Evolutionary conservation across 2,797 vertebrate genomes (phyloP), one percentile per base, ranked within the genome.

Genomic region (Lithobates sylvaticus): DNA sequence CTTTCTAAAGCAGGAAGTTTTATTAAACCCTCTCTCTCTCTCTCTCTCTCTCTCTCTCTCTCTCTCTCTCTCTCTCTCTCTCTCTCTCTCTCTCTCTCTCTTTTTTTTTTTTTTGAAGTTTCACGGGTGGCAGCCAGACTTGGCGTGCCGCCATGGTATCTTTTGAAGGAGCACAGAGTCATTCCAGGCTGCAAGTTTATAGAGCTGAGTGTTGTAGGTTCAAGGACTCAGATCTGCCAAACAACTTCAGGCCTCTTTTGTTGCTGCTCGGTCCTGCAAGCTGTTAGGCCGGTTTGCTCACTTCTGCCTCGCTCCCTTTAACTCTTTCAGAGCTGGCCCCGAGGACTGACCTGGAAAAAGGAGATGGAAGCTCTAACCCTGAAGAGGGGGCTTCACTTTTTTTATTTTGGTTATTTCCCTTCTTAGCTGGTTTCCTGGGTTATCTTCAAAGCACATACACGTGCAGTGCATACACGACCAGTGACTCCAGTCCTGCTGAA

Each of bases 251-350:
- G 84, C 89, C 91, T 90, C 82, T 50, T 93, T 93, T 93, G 93
- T 93, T 94, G 91, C 91, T 92, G 90, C 93, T 92, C 92, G 92
- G 91, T 93, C 90, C 89, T 90, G 90, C 90, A 79, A 93, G 91
- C 86, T 9, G 92, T 92, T 92, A 88, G 90, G 89, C 91, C 90
- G 89, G 92, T 93, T 93, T 86, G 74, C 44, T 29, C 85, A 47
- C 88, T 50, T 78, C 68, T 83, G 23, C 47, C 76, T 77, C 44
- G 54, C 42, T 58, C 29, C 5, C 58, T 39, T 69, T 80, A 69
- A 70, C 78, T 0, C 29, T 54, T 80, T 80, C 69, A 69, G 21
- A n/a, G 47, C 78, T 54, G 78, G 18, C 68, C 13, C 44, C 2
- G 2, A 12, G 44, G 0, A 47, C 10, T 15, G 50, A 18, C 50